Percentiles rank a stretch among this genome's conserved stretches.
phyloP scores from a whole-genome alignment of 2,113 vertebrate genomes.

The Boulengeromyrus knoepffleri region DNA sequence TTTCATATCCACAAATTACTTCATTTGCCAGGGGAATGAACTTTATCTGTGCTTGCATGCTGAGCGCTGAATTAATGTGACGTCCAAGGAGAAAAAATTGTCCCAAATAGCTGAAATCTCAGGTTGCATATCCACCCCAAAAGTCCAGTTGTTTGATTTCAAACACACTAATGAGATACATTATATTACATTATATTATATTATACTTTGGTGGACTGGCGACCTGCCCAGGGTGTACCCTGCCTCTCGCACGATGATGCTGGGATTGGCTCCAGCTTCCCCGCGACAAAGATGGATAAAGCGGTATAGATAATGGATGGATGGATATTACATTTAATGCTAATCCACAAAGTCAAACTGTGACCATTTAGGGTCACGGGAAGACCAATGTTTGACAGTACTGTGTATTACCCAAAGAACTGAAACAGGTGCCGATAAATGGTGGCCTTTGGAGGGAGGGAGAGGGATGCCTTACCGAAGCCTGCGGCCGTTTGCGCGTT shows the following conservation, averaged over 20 bases:
- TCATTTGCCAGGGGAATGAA: slow-evolving; percentile 11
- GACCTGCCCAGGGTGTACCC: too few species aligned
- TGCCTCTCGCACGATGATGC: too few species aligned
- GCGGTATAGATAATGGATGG: too few species aligned
- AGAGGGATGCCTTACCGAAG: neutral
- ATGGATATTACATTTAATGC: too few species aligned
- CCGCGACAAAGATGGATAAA: too few species aligned
- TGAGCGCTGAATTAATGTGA: neutral
- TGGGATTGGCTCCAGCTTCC: too few species aligned
- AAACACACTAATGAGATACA: neutral
- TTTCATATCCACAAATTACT: slow-evolving; percentile 15
- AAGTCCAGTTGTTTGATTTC: neutral
- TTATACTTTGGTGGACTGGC: too few species aligned
- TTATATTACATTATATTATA: too few species aligned
- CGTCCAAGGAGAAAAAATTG: neutral
- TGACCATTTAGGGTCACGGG: neutral
- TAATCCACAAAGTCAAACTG: neutral
- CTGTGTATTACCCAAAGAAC: neutral
- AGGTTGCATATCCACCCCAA: neutral
- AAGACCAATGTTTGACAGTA: neutral
- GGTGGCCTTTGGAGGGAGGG: too few species aligned
- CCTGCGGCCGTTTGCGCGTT: neutral
- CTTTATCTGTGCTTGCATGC: neutral
- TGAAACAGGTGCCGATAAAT: neutral
- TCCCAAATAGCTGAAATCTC: neutral